phyloP scores from a whole-genome alignment of 2,888 invertebrate genomes.

The Dicycla oo region DNA sequence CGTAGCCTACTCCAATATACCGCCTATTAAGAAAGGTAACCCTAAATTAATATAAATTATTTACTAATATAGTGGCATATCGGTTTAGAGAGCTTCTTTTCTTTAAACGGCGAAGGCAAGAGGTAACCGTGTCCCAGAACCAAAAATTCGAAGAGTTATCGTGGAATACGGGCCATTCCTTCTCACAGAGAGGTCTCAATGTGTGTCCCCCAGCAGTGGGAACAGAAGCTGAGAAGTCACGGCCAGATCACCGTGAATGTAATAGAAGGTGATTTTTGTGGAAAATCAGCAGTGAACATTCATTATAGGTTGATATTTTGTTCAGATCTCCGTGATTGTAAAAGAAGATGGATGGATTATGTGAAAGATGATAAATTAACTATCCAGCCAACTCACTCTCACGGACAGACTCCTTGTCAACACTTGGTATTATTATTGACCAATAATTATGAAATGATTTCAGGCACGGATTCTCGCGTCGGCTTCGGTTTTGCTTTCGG shows the following conservation, averaged over 20 bases:
- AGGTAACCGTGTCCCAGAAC: no score
- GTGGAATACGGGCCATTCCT: neutral
- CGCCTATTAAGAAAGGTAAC: slow-evolving; percentile 95
- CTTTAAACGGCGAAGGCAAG: no score
- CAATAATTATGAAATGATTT: slow-evolving; percentile 54
- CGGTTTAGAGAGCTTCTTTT: no score
- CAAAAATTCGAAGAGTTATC: no score
- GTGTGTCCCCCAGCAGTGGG: no score
- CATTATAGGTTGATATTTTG: neutral
- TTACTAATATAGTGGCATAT: no score
- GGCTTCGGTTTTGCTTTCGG: slow-evolving; percentile 95
- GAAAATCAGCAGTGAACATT: neutral
- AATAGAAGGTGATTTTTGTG: neutral
- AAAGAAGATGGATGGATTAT: neutral
- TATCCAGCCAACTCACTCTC: neutral
- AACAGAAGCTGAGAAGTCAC: no score
- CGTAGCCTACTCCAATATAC: slow-evolving; percentile 95
- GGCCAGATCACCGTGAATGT: neutral
- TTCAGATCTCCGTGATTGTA: neutral
- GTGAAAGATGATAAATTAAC: neutral
- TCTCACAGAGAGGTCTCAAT: neutral
- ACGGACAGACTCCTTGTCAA: neutral
- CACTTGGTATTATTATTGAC: neutral
- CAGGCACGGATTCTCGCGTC: slow-evolving; percentile 95
- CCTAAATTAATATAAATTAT: no score